Percentiles rank a stretch among this genome's conserved stretches.
Evolutionary conservation across 2,797 vertebrate genomes (phyloP).

Genomic region (Mormyrops boulengeri): DNA sequence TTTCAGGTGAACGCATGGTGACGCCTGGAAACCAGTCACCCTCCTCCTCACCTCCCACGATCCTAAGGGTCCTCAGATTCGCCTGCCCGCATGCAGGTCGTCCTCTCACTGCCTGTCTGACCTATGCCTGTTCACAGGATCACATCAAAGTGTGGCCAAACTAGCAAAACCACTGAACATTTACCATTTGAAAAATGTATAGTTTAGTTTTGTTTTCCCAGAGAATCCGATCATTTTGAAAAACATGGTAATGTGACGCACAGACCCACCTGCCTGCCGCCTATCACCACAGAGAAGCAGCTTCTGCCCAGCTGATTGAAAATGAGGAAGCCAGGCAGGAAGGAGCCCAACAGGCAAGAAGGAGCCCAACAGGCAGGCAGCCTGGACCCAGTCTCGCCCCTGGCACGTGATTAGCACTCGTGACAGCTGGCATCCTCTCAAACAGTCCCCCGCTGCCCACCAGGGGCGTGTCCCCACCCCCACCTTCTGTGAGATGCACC

Average conservation of each 20-base stretch:
- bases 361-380: neutral
- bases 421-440: conserved; percentile 10
- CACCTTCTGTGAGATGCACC: neutral
- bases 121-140: neutral
- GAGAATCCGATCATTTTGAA: neutral
- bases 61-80: neutral
- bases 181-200: neutral
- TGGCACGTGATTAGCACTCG: neutral
- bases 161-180: neutral
- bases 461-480: neutral
- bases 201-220: neutral
- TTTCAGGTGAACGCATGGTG: neutral
- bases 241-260: neutral
- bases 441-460: neutral
- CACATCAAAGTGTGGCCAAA: neutral
- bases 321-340: neutral
- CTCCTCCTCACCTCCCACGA: neutral
- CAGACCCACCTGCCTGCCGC: neutral
- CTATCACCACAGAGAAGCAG: neutral
- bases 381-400: neutral
- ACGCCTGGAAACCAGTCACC: neutral
- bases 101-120: neutral
- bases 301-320: neutral
- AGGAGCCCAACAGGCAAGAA: neutral
- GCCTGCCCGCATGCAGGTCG: neutral